Evolutionary conservation across 2,888 invertebrate genomes (phyloP).

Genomic region (Hyposoter dolosus): DNA sequence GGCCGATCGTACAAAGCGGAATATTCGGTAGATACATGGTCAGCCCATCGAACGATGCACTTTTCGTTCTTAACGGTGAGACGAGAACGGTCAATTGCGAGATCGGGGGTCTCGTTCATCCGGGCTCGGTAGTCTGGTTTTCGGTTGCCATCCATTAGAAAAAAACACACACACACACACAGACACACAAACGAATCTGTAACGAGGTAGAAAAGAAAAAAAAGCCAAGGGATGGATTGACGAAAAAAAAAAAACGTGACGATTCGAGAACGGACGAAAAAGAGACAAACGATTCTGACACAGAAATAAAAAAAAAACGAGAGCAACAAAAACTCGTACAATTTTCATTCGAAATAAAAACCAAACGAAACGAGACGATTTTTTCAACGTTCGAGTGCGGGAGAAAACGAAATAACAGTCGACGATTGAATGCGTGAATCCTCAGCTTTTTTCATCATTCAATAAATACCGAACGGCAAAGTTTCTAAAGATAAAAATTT

Average conservation of each 20-base stretch:
- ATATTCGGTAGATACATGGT: slow-evolving; percentile 91
- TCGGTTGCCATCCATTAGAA: slow-evolving; percentile 86
- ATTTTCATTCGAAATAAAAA: slow-evolving; percentile 49
- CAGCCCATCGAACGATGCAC: slow-evolving; percentile 89
- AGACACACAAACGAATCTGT: neutral
- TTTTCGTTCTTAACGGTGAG: slow-evolving; percentile 90
- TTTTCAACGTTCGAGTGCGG: slow-evolving; percentile 3
- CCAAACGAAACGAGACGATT: slow-evolving; percentile 20
- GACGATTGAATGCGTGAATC: slow-evolving; percentile 45
- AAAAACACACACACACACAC: neutral
- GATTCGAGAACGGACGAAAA: slow-evolving; percentile 3
- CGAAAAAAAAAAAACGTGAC: slow-evolving; percentile 39
- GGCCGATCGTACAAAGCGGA: slow-evolving; percentile 89
- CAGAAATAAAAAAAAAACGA: slow-evolving; percentile 34
- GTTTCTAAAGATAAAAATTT: slow-evolving; percentile 36
- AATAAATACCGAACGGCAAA: slow-evolving; percentile 56
- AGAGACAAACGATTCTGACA: neutral
- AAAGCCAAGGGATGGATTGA: slow-evolving; percentile 11
- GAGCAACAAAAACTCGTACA: slow-evolving; percentile 60
- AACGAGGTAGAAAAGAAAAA: slow-evolving; percentile 38
- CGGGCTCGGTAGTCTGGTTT: slow-evolving; percentile 89
- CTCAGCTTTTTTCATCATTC: slow-evolving; percentile 51
- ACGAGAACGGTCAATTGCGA: slow-evolving; percentile 91
- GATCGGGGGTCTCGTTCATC: slow-evolving; percentile 89
- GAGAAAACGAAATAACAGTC: slow-evolving; percentile 5